Conservation (phyloP, 1,140 invertebrate species). For the Trypoxylus dichotomus region DNA sequence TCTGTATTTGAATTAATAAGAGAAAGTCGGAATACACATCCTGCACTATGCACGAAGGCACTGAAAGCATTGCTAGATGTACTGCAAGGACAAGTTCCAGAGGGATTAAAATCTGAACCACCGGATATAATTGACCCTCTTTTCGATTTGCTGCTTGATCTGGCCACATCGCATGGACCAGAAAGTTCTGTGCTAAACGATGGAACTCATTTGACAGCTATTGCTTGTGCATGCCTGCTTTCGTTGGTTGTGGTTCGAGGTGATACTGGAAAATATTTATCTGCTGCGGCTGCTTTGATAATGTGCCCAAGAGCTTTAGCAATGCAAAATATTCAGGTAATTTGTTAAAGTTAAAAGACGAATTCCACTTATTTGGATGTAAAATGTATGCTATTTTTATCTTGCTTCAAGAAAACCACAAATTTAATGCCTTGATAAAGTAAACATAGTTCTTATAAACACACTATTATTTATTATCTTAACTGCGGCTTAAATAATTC, state of each 20-base stretch:
- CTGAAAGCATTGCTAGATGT: conserved; percentile 86
- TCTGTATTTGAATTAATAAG: conserved; percentile 90
- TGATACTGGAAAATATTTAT: conserved; percentile 88
- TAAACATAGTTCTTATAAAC: too few relatives aligned
- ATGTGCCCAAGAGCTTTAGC: conserved; percentile 81
- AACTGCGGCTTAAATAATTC: too few relatives aligned
- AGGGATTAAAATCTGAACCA: conserved; percentile 69
- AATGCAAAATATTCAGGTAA: conserved; percentile 78
- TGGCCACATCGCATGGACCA: conserved; percentile 71
- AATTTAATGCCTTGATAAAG: too few relatives aligned
- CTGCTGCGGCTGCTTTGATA: conserved; percentile 82
- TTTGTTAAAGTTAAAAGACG: too few relatives aligned
- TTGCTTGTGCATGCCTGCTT: conserved; percentile 88
- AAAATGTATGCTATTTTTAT: too few relatives aligned
- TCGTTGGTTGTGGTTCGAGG: conserved; percentile 90
- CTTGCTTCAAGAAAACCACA: too few relatives aligned
- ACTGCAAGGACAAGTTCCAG: conserved; percentile 86
- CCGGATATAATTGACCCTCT: conserved; percentile 77
- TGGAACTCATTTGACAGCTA: conserved; percentile 74
- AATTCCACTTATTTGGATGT: too few relatives aligned
- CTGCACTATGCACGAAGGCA: conserved; percentile 83
- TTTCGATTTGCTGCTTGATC: conserved; percentile 76
- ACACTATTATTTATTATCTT: too few relatives aligned
- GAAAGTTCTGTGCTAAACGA: conserved; percentile 60
- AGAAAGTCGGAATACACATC: conserved; percentile 80